A percentile compares a stretch with the other conserved stretches of the same genome.
phyloP scores from a whole-genome alignment of 1,140 invertebrate genomes.

The Leptoteleia sp. region DNA sequence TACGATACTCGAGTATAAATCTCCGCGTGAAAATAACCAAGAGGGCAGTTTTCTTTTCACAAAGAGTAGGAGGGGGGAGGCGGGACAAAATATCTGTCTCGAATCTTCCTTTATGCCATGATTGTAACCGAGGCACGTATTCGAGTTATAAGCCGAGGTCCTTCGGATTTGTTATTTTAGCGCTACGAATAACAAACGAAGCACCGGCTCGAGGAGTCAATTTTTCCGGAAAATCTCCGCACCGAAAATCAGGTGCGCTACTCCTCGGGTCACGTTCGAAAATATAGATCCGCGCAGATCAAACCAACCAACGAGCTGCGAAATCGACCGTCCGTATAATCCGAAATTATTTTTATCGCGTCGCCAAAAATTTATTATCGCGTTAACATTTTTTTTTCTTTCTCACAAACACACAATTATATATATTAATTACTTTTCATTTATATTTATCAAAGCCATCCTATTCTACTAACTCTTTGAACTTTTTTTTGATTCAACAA shows the following conservation, averaged over 20 bases:
- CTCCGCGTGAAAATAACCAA: no score
- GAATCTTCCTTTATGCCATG: constrained; percentile 47
- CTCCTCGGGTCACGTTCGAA: constrained; percentile 71
- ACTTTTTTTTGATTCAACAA: no score
- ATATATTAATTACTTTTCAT: no score
- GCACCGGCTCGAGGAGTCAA: constrained; percentile 68
- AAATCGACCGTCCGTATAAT: constrained; percentile 6
- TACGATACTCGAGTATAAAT: no score
- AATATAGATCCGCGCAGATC: constrained; percentile 52
- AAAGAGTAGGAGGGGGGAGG: not conserved
- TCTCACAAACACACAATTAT: no score
- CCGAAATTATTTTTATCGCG: no score
- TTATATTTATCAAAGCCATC: no score
- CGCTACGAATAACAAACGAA: constrained; percentile 71
- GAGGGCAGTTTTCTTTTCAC: no score
- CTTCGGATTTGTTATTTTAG: constrained; percentile 73
- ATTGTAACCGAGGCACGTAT: constrained; percentile 57
- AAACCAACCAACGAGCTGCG: constrained; percentile 15
- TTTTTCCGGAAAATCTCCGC: constrained; percentile 60
- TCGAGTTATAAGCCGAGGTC: constrained; percentile 59
- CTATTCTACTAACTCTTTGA: no score
- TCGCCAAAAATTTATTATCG: no score
- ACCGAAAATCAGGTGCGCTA: constrained; percentile 69
- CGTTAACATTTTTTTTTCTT: no score
- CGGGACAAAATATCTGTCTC: constrained; percentile 63